These are phyloP conservation scores for Leucoptera coffeella DNA, from an alignment of 2,888 invertebrate genomes.

Conservation along the genomic window DNA sequence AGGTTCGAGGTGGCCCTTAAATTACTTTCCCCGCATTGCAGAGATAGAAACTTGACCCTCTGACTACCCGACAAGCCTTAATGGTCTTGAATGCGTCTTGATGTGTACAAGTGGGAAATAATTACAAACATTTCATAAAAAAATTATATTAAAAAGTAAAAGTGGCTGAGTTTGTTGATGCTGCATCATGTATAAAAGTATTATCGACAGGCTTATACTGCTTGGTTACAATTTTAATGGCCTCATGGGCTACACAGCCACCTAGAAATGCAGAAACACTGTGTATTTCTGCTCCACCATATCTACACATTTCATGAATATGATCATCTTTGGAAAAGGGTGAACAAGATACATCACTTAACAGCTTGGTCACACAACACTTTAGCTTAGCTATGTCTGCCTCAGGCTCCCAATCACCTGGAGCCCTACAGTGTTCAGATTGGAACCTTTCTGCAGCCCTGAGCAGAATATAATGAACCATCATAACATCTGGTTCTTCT, in stretches of 20 bases:
- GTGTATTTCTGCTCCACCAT: constrained; percentile 92
- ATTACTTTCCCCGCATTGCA: too few relatives aligned
- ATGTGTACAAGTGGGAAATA: too few relatives aligned
- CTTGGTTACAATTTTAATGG: constrained; percentile 88
- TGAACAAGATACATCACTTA: constrained; percentile 79
- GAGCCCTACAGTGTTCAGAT: constrained; percentile 81
- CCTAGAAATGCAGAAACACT: constrained; percentile 87
- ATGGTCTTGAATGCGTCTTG: too few relatives aligned
- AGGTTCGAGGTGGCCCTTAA: too few relatives aligned
- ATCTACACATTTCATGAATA: constrained; percentile 91
- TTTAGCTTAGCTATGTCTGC: constrained; percentile 86
- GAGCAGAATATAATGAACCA: constrained; percentile 85
- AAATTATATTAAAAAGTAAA: constrained; percentile 71
- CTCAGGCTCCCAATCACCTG: constrained; percentile 86
- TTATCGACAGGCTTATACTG: constrained; percentile 97
- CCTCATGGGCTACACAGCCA: constrained; percentile 93
- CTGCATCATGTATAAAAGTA: constrained; percentile 92
- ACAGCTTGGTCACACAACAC: constrained; percentile 62
- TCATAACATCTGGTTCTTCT: constrained; percentile 80
- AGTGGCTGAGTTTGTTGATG: constrained; percentile 77
- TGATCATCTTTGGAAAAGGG: constrained; percentile 84
- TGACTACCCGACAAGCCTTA: too few relatives aligned
- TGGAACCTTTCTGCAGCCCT: constrained; percentile 88
- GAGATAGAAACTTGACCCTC: too few relatives aligned
- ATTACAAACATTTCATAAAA: too few relatives aligned